These are phyloP conservation scores for Ceratosolen fusciceps DNA, from an alignment of 1,140 invertebrate genomes.

Conservation along the genomic window DNA sequence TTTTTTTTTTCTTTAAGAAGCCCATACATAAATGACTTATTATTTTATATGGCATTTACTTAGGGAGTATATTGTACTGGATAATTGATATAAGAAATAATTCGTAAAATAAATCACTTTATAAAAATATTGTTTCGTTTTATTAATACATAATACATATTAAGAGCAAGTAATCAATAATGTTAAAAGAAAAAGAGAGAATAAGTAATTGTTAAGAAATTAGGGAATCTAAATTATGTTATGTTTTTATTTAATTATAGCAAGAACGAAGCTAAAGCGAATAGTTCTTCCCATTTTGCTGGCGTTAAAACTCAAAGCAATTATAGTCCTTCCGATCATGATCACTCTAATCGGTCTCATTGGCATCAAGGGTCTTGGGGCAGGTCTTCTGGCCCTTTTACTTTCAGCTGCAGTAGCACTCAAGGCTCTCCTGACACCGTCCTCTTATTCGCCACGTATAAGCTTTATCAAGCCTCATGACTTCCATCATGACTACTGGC, in stretches of 20 bases:
- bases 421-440: conserved; percentile 68
- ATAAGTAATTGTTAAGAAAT: no score
- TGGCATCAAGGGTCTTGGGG: conserved; percentile 77
- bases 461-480: conserved; percentile 70
- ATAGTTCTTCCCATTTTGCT: conserved; percentile 76
- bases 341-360: conserved; percentile 75
- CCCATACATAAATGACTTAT: no score
- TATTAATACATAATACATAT: no score
- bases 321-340: conserved; percentile 76
- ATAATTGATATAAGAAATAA: no score
- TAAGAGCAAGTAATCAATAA: no score
- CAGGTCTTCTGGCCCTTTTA: conserved; percentile 75
- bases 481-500: conserved; percentile 71
- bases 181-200: no score
- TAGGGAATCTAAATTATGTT: no score
- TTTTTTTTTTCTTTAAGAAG: no score
- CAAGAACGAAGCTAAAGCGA: conserved; percentile 75
- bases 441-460: conserved; percentile 62
- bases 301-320: conserved; percentile 76
- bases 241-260: conserved; percentile 70
- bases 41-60: no score
- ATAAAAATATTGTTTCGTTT: no score
- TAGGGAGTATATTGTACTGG: no score
- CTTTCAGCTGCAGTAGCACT: conserved; percentile 73
- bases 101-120: no score